phyloP scores from a whole-genome alignment of 2,113 vertebrate species.

The Ia io region DNA sequence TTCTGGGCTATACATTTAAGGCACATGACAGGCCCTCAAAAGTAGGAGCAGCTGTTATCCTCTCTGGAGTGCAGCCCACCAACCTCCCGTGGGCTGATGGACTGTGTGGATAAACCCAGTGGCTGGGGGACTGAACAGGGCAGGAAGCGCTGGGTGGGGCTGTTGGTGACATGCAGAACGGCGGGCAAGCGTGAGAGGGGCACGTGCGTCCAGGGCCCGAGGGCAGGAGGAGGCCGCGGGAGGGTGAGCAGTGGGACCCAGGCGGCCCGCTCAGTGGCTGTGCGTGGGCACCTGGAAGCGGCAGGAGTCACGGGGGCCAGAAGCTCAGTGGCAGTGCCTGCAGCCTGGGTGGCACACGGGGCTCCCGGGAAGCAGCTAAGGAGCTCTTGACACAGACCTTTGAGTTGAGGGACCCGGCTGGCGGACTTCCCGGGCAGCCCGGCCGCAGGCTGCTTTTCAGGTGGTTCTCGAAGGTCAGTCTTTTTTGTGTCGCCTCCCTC shows the following conservation, averaged over 20 bases:
- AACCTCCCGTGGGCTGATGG: not conserved
- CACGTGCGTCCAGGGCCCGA: not conserved
- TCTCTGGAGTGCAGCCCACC: not conserved
- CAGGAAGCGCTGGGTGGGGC: constrained; percentile 49
- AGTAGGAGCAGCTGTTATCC: not conserved
- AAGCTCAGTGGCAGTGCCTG: constrained; percentile 59
- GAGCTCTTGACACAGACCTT: constrained; percentile 82
- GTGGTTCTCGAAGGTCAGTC: not conserved
- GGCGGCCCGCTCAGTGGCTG: constrained; percentile 21
- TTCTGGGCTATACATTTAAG: not conserved
- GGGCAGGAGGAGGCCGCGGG: not conserved
- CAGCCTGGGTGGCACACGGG: constrained; percentile 55
- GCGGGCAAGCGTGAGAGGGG: not conserved
- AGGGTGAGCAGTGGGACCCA: not conserved
- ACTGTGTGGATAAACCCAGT: not conserved
- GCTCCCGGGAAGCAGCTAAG: not conserved
- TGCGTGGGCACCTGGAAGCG: constrained; percentile 61
- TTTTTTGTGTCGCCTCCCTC: not conserved
- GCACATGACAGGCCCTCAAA: not conserved
- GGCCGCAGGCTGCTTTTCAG: constrained; percentile 58
- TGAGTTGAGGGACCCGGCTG: constrained; percentile 81
- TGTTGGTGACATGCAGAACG: constrained; percentile 77
- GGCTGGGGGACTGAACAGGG: not conserved
- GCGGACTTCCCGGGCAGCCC: constrained; percentile 50
- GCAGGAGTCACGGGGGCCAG: constrained; percentile 48